Conservation (phyloP, 2,888 invertebrate genomes). For the Pteria penguin region DNA sequence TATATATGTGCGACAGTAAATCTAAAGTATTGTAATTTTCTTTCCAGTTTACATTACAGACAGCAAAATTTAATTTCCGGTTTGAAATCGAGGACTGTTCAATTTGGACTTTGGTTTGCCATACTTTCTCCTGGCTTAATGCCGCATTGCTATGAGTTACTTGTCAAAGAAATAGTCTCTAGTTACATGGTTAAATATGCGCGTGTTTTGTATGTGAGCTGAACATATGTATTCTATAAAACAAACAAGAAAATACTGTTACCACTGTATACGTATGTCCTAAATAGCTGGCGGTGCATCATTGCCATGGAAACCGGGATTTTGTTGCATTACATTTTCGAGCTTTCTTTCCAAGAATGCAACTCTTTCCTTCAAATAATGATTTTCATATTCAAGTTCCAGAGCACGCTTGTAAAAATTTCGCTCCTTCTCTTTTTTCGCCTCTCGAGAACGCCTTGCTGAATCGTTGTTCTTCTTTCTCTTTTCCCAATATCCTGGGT, state of each 20-base stretch:
- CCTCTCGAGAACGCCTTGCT: conserved; percentile 66
- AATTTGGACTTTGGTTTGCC: no score
- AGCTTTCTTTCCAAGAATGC: conserved; percentile 57
- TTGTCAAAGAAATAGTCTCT: no score
- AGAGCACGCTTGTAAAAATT: conserved; percentile 65
- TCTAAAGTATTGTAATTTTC: no score
- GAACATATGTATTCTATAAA: no score
- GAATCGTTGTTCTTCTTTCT: conserved; percentile 73
- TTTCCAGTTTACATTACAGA: no score
- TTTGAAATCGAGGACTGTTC: no score
- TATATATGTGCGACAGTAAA: no score
- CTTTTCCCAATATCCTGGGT: conserved; percentile 65
- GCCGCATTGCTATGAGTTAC: no score
- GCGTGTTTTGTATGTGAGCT: no score
- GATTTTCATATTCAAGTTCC: conserved; percentile 66
- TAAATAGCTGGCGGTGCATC: conserved; percentile 23
- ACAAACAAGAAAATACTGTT: neutral
- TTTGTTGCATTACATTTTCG: conserved; percentile 40
- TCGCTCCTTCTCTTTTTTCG: conserved; percentile 71
- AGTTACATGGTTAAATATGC: no score
- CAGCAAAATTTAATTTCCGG: no score
- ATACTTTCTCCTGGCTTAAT: no score
- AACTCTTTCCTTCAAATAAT: conserved; percentile 61
- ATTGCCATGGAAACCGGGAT: conserved; percentile 31
- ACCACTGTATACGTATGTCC: neutral